phyloP scores from a whole-genome alignment of 2,888 invertebrate genomes.

The Nomada ruficornis region DNA sequence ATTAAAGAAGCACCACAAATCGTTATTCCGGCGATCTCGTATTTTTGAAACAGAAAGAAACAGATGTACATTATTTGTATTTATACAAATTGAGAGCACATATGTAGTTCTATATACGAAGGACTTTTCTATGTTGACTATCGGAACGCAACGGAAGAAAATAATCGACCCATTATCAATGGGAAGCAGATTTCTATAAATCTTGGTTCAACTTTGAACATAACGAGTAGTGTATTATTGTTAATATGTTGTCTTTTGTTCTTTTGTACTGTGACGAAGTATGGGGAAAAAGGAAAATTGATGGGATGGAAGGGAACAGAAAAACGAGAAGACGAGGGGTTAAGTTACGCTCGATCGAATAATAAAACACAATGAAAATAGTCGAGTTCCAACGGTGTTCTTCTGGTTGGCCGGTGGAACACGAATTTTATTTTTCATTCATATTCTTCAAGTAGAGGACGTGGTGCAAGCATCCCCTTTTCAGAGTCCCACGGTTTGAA shows the following conservation, averaged over 20 bases:
- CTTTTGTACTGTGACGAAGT: constrained; percentile 38
- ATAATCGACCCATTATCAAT: neutral
- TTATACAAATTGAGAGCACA: too few species aligned
- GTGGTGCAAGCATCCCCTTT: constrained; percentile 76
- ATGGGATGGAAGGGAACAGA: constrained; percentile 40
- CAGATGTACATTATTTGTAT: too few species aligned
- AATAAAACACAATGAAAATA: constrained; percentile 79
- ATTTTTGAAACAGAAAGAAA: too few species aligned
- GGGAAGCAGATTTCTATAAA: neutral
- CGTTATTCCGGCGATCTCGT: too few species aligned
- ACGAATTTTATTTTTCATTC: constrained; percentile 83
- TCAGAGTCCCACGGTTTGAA: constrained; percentile 79
- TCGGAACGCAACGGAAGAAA: neutral
- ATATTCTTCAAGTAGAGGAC: constrained; percentile 71
- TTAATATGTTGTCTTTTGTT: constrained; percentile 57
- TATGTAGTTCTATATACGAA: too few species aligned
- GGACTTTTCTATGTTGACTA: too few species aligned
- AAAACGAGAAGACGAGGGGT: constrained; percentile 55
- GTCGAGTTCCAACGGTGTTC: constrained; percentile 59
- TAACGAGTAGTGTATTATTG: neutral
- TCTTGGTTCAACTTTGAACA: neutral
- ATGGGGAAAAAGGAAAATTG: constrained; percentile 55
- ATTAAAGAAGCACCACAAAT: too few species aligned
- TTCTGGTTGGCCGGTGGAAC: constrained; percentile 68
- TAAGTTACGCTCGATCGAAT: constrained; percentile 77